These are phyloP conservation scores for Aphelinus certus DNA, from an alignment of 1,140 invertebrate genomes.

Conservation along the genomic window DNA sequence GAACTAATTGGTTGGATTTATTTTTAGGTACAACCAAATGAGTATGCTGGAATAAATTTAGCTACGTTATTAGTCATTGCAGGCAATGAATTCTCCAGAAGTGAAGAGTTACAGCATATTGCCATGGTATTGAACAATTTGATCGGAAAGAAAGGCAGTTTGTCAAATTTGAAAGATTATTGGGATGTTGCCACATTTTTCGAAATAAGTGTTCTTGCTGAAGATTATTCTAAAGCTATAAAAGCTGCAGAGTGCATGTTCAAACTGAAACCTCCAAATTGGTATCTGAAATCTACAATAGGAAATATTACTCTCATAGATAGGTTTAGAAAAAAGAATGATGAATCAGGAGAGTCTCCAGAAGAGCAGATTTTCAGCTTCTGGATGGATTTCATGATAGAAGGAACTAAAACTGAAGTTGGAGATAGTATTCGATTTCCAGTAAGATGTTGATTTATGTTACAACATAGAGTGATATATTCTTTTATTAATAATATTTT, in stretches of 20 bases:
- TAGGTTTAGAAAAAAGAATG: slow-evolving; percentile 85
- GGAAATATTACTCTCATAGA: slow-evolving; percentile 97
- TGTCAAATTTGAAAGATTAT: slow-evolving; percentile 93
- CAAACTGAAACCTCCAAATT: slow-evolving; percentile 96
- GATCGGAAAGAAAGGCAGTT: slow-evolving; percentile 96
- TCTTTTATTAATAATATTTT: background rate
- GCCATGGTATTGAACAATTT: slow-evolving; percentile 96
- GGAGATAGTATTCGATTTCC: slow-evolving; percentile 89
- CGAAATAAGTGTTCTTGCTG: slow-evolving; percentile 97
- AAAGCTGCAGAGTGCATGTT: slow-evolving; percentile 99
- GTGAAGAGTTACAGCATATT: slow-evolving; percentile 89
- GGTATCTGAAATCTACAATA: slow-evolving; percentile 98
- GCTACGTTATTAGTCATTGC: slow-evolving; percentile 97
- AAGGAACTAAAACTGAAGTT: slow-evolving; percentile 80
- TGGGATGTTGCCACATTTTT: slow-evolving; percentile 99
- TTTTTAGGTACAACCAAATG: slow-evolving; percentile 90
- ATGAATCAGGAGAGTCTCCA: slow-evolving; percentile 73
- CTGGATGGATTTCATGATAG: slow-evolving; percentile 99
- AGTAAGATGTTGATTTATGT: slow-evolving; percentile 69
- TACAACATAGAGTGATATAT: slow-evolving; percentile 29
- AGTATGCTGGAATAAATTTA: slow-evolving; percentile 99
- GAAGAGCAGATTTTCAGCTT: slow-evolving; percentile 93
- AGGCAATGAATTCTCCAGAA: slow-evolving; percentile 94
- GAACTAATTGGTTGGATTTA: no score
- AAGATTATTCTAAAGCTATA: slow-evolving; percentile 96